Percentiles rank a stretch among this genome's conserved stretches.
These are phyloP conservation scores for Cossypha heuglini DNA, from an alignment of 2,797 vertebrate genomes.

Conservation along the genomic window DNA sequence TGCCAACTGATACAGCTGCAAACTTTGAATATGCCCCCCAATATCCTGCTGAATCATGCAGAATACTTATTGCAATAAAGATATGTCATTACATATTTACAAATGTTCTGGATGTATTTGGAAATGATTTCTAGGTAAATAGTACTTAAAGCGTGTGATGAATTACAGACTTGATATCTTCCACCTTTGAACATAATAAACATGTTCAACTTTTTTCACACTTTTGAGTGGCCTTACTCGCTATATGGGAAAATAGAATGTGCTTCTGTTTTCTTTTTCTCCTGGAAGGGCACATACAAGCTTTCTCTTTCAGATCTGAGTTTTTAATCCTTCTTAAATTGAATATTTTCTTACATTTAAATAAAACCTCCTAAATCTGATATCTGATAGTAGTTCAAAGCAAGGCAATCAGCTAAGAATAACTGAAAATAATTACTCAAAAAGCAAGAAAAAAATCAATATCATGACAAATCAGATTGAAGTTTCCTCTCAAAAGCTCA, in stretches of 20 bases:
- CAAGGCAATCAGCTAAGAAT: conserved; percentile 16
- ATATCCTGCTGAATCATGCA: not conserved
- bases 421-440: conserved; percentile 31
- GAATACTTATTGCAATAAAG: not conserved
- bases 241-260: not conserved
- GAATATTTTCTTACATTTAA: conserved; percentile 34
- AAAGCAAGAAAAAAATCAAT: conserved; percentile 18
- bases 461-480: conserved; percentile 12
- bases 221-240: not conserved
- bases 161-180: not conserved
- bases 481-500: conserved; percentile 36
- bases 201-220: not conserved
- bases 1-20: not conserved
- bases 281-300: not conserved
- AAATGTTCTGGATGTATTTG: not conserved
- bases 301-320: conserved; percentile 17
- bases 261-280: not conserved
- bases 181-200: conserved; percentile 9
- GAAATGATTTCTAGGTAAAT: conserved; percentile 16
- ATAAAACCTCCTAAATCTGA: not conserved
- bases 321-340: conserved; percentile 4
- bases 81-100: not conserved
- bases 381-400: conserved; percentile 38
- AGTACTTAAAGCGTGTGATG: not conserved
- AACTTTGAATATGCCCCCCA: not conserved